These are phyloP conservation scores for Scophthalmus maximus DNA, from an alignment of 2,113 vertebrate species.

Conservation along the genomic window DNA sequence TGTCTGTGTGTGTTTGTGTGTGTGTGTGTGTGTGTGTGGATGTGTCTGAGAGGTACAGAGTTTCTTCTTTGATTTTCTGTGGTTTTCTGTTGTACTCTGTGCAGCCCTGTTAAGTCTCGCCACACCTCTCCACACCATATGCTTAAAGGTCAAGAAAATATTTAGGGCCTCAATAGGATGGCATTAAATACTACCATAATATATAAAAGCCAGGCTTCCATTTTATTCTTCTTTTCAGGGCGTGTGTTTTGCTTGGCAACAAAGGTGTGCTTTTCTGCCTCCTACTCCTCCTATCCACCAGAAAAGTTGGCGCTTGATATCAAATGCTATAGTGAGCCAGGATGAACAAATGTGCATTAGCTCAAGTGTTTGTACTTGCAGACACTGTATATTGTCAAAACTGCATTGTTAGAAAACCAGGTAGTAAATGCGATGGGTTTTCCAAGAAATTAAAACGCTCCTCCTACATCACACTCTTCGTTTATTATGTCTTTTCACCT, in stretches of 20 bases:
- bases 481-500: background rate
- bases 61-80: slow-evolving; percentile 28
- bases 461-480: slow-evolving; percentile 1
- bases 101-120: slow-evolving; percentile 33
- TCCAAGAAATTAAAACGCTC: slow-evolving; percentile 3
- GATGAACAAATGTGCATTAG: slow-evolving; percentile 42
- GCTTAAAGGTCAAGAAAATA: slow-evolving; percentile 70
- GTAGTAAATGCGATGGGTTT: slow-evolving; percentile 4
- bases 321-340: slow-evolving; percentile 50
- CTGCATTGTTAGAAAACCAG: slow-evolving; percentile 11
- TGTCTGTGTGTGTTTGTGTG: slow-evolving; percentile 41
- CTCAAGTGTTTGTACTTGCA: slow-evolving; percentile 6
- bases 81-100: slow-evolving; percentile 5
- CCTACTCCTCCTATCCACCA: slow-evolving; percentile 50
- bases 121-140: slow-evolving; percentile 50
- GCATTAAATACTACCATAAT: slow-evolving; percentile 77
- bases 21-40: slow-evolving; percentile 12
- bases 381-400: slow-evolving; percentile 22
- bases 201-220: slow-evolving; percentile 62
- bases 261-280: slow-evolving; percentile 60
- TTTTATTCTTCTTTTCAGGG: slow-evolving; percentile 61
- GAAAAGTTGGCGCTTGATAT: slow-evolving; percentile 33
- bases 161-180: slow-evolving; percentile 65
- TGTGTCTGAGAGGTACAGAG: slow-evolving; percentile 1
- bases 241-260: slow-evolving; percentile 75